Evolutionary conservation across 2,888 invertebrate genomes (phyloP).

Genomic region (Trissoscelio sp.): DNA sequence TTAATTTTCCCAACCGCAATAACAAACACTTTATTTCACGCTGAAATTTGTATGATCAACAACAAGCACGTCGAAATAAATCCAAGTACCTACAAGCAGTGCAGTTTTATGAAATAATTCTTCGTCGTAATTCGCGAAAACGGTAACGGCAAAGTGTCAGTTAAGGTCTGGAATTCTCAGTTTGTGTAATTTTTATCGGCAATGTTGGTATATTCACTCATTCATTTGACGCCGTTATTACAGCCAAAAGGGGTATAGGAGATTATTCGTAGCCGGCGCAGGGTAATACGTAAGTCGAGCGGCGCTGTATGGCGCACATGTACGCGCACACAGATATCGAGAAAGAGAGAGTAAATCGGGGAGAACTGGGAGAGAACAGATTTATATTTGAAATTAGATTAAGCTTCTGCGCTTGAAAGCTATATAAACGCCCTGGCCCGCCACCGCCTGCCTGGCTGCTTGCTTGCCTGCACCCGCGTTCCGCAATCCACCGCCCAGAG

Average conservation of each 20-base stretch:
- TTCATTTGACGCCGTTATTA: slow-evolving; percentile 68
- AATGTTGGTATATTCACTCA: slow-evolving; percentile 58
- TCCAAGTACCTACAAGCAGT: background rate
- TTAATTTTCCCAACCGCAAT: slow-evolving; percentile 8
- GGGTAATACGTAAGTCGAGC: slow-evolving; percentile 74
- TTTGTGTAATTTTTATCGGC: slow-evolving; percentile 62
- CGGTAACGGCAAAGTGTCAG: slow-evolving; percentile 41
- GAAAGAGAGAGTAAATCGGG: slow-evolving; percentile 71
- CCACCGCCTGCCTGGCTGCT: slow-evolving; percentile 62
- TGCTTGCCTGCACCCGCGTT: slow-evolving; percentile 72
- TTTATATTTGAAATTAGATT: slow-evolving; percentile 84
- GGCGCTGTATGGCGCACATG: slow-evolving; percentile 61
- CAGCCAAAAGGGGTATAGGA: slow-evolving; percentile 70
- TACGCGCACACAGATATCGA: slow-evolving; percentile 63
- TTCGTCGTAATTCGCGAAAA: slow-evolving; percentile 17
- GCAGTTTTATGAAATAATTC: slow-evolving; percentile 32
- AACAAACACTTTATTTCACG: slow-evolving; percentile 4
- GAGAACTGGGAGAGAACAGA: slow-evolving; percentile 80
- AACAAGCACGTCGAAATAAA: slow-evolving; percentile 23
- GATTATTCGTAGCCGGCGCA: slow-evolving; percentile 77
- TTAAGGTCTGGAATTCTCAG: slow-evolving; percentile 43
- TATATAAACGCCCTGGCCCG: slow-evolving; percentile 81
- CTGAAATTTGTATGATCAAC: slow-evolving; percentile 27
- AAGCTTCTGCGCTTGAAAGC: slow-evolving; percentile 83
- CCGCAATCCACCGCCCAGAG: slow-evolving; percentile 78